Evolutionary conservation across 1,140 invertebrate species (phyloP).

Genomic region (Nebria ingens): DNA sequence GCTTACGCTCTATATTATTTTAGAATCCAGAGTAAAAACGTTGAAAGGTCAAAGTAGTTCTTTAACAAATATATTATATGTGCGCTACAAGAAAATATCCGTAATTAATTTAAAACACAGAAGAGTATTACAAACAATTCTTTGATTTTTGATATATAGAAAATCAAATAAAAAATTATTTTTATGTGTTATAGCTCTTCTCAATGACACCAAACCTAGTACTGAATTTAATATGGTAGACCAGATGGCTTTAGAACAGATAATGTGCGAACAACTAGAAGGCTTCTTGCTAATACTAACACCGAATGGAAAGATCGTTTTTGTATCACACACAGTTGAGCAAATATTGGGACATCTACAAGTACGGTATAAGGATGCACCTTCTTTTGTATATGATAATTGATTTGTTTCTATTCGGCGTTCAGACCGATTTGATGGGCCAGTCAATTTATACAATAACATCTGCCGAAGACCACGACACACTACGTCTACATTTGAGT

Average conservation of each 20-base stretch:
- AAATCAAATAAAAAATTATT: too few species aligned
- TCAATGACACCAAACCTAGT: constrained; percentile 21
- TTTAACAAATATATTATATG: too few species aligned
- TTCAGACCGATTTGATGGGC: constrained; percentile 72
- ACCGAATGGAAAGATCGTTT: constrained; percentile 74
- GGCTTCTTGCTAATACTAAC: constrained; percentile 72
- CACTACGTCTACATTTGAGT: constrained; percentile 55
- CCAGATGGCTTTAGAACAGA: constrained; percentile 27
- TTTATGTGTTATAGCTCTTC: constrained; percentile 23
- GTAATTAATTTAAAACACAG: too few species aligned
- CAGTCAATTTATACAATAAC: constrained; percentile 69
- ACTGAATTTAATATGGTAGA: constrained; percentile 27
- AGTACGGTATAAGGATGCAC: constrained; percentile 41
- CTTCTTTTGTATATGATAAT: constrained; percentile 11
- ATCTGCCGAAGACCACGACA: constrained; percentile 63
- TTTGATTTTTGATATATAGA: too few species aligned
- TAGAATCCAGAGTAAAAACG: too few species aligned
- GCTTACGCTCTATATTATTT: too few species aligned
- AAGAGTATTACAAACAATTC: too few species aligned
- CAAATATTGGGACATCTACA: constrained; percentile 73
- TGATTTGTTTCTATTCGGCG: constrained; percentile 26
- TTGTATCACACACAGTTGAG: constrained; percentile 74
- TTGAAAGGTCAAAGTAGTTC: too few species aligned
- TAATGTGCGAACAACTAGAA: constrained; percentile 38
- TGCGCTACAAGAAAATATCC: too few species aligned